phyloP scores from a whole-genome alignment of 2,888 invertebrate genomes.

The Ichneumoninae sp. region DNA sequence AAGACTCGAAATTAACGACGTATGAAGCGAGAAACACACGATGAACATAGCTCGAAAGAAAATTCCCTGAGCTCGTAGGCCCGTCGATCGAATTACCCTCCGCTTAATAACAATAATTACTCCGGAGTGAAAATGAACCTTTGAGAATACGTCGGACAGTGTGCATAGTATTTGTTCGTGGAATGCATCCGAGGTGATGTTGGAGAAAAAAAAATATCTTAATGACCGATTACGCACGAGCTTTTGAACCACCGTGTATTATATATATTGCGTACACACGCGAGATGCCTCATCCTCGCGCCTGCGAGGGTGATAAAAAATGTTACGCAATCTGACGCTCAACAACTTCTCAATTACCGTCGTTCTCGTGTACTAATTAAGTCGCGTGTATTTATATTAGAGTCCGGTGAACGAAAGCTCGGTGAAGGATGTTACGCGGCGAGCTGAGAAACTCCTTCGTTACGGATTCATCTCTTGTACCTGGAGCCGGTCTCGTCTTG shows the following conservation, averaged over 20 bases:
- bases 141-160: constrained; percentile 35
- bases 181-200: neutral
- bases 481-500: constrained; percentile 47
- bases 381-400: constrained; percentile 6
- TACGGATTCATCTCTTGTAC: constrained; percentile 54
- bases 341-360: constrained; percentile 32
- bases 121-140: constrained; percentile 43
- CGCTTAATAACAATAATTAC: constrained; percentile 65
- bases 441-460: constrained; percentile 38
- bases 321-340: constrained; percentile 44
- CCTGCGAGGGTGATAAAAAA: constrained; percentile 18
- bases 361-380: constrained; percentile 36
- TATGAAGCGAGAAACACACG: constrained; percentile 21
- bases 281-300: constrained; percentile 17
- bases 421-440: constrained; percentile 13
- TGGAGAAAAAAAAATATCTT: neutral
- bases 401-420: constrained; percentile 19
- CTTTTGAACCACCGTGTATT: constrained; percentile 20
- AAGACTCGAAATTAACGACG: constrained; percentile 14
- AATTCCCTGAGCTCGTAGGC: constrained; percentile 17
- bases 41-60: constrained; percentile 30
- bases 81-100: constrained; percentile 29
- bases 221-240: constrained; percentile 29
- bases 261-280: constrained; percentile 21
- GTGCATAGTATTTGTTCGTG: constrained; percentile 46